A percentile compares a stretch with the other conserved stretches of the same genome.
Conservation (phyloP, 1,140 invertebrate species). For the Aporrectodea caliginosa region DNA sequence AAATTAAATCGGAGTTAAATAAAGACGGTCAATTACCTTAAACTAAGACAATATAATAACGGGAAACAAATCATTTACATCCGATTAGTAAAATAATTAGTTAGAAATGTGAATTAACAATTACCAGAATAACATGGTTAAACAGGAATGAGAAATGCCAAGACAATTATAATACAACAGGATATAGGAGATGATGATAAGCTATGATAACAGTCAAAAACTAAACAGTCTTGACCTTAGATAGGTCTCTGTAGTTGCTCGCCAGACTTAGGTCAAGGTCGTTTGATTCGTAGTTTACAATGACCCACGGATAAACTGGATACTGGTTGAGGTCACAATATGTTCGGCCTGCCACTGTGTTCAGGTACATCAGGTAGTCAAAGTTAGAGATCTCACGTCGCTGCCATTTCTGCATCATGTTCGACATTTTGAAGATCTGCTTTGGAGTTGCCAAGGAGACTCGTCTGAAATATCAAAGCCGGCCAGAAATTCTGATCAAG, state of each 20-base stretch:
- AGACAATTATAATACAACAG: too few relatives aligned
- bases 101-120: too few relatives aligned
- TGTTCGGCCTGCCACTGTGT: constrained; percentile 95
- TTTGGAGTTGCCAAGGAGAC: constrained; percentile 97
- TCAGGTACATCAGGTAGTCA: constrained; percentile 99
- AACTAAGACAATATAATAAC: too few relatives aligned
- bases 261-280: constrained; percentile 93
- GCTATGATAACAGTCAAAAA: too few relatives aligned
- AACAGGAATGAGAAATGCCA: too few relatives aligned
- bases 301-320: constrained; percentile 97
- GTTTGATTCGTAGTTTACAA: constrained; percentile 95
- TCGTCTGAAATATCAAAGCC: constrained; percentile 64
- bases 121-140: too few relatives aligned
- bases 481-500: neutral
- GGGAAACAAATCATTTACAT: too few relatives aligned
- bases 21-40: too few relatives aligned
- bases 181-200: too few relatives aligned
- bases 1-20: too few relatives aligned
- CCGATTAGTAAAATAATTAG: too few relatives aligned
- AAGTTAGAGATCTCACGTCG: constrained; percentile 97
- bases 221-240: constrained; percentile 88
- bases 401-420: constrained; percentile 99
- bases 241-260: constrained; percentile 95
- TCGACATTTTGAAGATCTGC: constrained; percentile 95
- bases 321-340: constrained; percentile 99